phyloP scores from a whole-genome alignment of 1,140 invertebrate genomes.

The Pissodes strobi region DNA sequence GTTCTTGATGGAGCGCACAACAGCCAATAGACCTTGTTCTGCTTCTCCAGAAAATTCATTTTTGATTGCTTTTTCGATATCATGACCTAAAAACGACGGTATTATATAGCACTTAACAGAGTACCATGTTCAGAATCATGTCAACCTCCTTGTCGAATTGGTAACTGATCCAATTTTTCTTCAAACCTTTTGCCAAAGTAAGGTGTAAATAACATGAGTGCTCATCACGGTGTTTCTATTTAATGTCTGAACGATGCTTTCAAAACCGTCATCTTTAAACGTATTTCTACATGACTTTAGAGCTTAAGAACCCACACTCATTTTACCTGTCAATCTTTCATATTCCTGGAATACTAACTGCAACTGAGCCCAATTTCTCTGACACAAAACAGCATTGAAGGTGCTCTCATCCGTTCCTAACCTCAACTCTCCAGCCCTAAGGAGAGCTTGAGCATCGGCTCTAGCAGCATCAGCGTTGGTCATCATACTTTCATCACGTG shows the following conservation, averaged over 20 bases:
- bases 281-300: no score
- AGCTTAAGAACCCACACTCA: no score
- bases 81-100: conserved; percentile 58
- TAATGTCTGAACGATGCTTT: no score
- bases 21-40: conserved; percentile 67
- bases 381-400: conserved; percentile 82
- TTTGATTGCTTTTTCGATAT: conserved; percentile 71
- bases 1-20: conserved; percentile 80
- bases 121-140: no score
- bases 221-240: no score
- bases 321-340: conserved; percentile 59
- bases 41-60: conserved; percentile 74
- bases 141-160: no score
- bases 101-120: no score
- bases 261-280: no score
- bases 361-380: conserved; percentile 76
- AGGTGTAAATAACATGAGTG: no score
- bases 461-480: conserved; percentile 66
- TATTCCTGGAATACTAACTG: conserved; percentile 65
- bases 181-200: no score
- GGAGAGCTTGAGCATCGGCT: conserved; percentile 72
- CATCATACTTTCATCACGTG: conserved; percentile 71
- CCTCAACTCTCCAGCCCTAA: conserved; percentile 76
- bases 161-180: no score
- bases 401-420: conserved; percentile 86